These are phyloP conservation scores for Dicycla oo DNA, from an alignment of 2,888 invertebrate genomes.

Conservation along the genomic window DNA sequence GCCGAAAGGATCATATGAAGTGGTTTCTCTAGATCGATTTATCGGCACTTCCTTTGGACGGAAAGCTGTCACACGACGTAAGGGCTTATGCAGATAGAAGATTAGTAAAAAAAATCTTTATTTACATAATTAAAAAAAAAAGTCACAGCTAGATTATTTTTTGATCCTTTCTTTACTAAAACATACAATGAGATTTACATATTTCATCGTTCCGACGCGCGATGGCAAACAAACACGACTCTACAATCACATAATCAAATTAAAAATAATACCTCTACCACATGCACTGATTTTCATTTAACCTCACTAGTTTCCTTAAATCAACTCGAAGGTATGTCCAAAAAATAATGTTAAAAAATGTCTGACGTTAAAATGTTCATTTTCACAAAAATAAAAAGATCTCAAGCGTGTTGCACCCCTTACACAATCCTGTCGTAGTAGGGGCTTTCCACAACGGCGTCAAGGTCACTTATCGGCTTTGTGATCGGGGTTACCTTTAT, in stretches of 20 bases:
- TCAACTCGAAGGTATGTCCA: no score
- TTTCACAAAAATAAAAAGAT: not conserved
- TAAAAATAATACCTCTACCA: no score
- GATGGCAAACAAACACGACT: not conserved
- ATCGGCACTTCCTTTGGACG: constrained; percentile 44
- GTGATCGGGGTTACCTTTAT: constrained; percentile 70
- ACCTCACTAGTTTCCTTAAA: no score
- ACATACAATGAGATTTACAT: not conserved
- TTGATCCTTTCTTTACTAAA: no score
- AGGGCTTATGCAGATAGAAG: constrained; percentile 19
- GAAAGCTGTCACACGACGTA: constrained; percentile 43
- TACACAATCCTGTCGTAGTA: constrained; percentile 16
- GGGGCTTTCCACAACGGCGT: constrained; percentile 31
- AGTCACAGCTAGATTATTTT: no score
- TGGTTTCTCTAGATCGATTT: constrained; percentile 46
- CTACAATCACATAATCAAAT: not conserved
- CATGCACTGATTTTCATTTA: not conserved
- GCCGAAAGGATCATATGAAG: constrained; percentile 40
- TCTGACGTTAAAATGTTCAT: no score
- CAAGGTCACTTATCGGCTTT: constrained; percentile 66
- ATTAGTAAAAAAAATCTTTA: not conserved
- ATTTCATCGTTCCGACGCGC: not conserved
- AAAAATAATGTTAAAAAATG: no score
- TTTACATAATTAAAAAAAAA: no score
- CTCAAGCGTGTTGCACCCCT: constrained; percentile 12